These are phyloP conservation scores for Leucoraja ocellata DNA, from an alignment of 2,797 vertebrate genomes.

Conservation along the genomic window DNA sequence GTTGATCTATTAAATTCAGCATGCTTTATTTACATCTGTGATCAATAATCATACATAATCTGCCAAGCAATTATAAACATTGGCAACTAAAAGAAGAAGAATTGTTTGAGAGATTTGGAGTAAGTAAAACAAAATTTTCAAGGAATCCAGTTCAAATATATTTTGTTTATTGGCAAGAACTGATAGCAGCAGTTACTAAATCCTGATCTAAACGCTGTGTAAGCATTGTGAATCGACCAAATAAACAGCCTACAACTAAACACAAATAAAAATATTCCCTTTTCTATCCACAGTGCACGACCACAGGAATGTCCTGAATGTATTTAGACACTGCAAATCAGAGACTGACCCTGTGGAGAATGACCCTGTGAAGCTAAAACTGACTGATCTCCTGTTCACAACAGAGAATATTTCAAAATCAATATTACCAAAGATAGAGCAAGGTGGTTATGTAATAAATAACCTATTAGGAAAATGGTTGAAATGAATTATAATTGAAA, in stretches of 20 bases:
- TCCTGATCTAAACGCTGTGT: background rate
- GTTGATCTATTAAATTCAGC: background rate
- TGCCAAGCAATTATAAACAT: background rate
- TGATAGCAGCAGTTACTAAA: background rate
- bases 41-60: background rate
- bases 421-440: background rate
- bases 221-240: conserved; percentile 14
- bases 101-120: background rate
- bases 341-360: background rate
- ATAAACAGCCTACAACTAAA: background rate
- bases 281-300: background rate
- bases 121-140: background rate
- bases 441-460: background rate
- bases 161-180: background rate
- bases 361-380: background rate
- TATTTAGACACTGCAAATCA: background rate
- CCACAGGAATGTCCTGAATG: conserved; percentile 19
- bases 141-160: background rate
- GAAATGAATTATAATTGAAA: background rate
- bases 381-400: background rate
- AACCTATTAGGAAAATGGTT: background rate
- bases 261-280: background rate
- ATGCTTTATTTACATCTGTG: conserved; percentile 25
- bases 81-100: background rate
- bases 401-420: conserved; percentile 16